phyloP scores from a whole-genome alignment of 2,888 invertebrate species.

The Arge pagana region DNA sequence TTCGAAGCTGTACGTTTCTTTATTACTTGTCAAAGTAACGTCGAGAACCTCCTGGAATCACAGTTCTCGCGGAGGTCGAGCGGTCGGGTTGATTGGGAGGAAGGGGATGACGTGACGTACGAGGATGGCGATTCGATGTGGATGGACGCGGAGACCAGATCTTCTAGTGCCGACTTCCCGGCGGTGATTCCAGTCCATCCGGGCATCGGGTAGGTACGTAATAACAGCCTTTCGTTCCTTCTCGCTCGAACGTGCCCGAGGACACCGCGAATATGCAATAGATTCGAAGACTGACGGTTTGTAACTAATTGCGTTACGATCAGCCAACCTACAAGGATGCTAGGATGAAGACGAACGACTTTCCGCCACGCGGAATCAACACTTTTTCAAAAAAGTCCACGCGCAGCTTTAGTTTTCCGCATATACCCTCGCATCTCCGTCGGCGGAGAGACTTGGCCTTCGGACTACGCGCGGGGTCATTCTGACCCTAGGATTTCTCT shows the following conservation, averaged over 20 bases:
- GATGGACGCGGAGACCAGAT: constrained; percentile 28
- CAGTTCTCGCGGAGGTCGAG: not conserved
- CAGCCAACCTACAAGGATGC: no score
- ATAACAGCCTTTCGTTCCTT: constrained; percentile 9
- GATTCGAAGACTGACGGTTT: constrained; percentile 20
- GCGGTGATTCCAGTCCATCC: not conserved
- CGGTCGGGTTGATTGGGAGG: constrained; percentile 12
- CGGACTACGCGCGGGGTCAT: no score
- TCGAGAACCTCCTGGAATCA: not conserved
- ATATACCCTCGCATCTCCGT: no score
- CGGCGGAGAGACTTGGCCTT: no score
- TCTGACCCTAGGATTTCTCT: no score
- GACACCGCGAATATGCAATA: constrained; percentile 18
- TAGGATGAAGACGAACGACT: no score
- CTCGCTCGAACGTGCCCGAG: constrained; percentile 14
- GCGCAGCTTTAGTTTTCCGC: no score
- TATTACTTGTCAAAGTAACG: no score
- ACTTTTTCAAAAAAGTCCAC: no score
- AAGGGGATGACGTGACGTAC: constrained; percentile 22
- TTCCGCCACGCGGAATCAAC: no score
- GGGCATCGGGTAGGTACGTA: constrained; percentile 1
- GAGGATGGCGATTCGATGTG: constrained; percentile 22
- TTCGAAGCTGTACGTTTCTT: no score
- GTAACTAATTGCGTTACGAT: constrained; percentile 21
- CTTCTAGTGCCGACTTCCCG: not conserved